Evolutionary conservation across 2,113 vertebrate species (phyloP), one percentile per base, ranked within the genome.

Genomic region (Stictonetta naevosa): DNA sequence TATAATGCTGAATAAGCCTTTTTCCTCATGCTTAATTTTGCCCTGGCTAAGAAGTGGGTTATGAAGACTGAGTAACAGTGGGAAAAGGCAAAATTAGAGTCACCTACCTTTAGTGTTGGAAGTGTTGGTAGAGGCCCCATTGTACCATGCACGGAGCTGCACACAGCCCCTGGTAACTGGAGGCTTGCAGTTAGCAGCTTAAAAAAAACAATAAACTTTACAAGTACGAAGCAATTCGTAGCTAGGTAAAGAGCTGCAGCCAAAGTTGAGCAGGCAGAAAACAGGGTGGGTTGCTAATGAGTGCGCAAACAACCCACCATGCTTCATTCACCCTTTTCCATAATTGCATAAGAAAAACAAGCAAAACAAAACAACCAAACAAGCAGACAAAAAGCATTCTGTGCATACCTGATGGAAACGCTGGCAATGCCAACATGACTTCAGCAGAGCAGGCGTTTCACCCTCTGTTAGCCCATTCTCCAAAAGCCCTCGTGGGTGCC

Each of bases 1-100:
- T 93, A 55, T 76, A 95, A 81, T 92, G 89, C 96, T 95, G 91
- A 97, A 96, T 95, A 97, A 86, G 94, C 72, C 92, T 95, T 96
- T 92, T 87, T 81, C 94, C 73, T 88, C 87, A 72, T 76, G 50
- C 82, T 91, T 96, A 88, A 64, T 96, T 96, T 92, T 92, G 29
- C 90, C 74, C 74, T 92, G 80, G 85, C 80, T 93, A 85, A 90
- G 89, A 85, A 92, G 78, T 91, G 79, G 67, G 50, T 69, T 69
- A 38, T 69, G 52, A 76, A 48, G 83, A 87, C 44, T 8, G 0
- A 26, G 93, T 88, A 91, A 87, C 28, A 53, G 85, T 55, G 34
- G 46, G 38, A 78, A 96, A 96, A 96, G 94, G 92, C 72, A 85
- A 95, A 96, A 73, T 86, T 85, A 63, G 72, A 82, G 59, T 77